Base-by-base conservation (phyloP, 37 sponge, comb jelly and placozoan genomes). In the Haliclona indistincta region DNA sequence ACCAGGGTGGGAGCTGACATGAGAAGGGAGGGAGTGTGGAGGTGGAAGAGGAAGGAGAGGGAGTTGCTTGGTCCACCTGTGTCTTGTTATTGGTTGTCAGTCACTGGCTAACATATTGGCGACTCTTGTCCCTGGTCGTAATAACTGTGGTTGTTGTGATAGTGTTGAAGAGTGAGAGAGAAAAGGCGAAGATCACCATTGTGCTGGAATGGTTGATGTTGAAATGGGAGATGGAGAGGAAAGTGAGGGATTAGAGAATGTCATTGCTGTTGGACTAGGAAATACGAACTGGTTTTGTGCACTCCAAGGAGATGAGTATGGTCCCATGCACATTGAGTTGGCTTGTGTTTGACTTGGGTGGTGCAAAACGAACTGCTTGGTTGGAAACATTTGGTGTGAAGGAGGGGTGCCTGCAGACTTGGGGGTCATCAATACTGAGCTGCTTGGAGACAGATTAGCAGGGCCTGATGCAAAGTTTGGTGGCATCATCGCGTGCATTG, bases 261-360 rank as follows among this genome's bases (percentile, higher is more conserved):
- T 74, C 79, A 86, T 79, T 19, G 75, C 49, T 0, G 80, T 67
- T 6, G 85, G 81, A 36, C 67, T 74, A 19, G 89, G 89, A 47
- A 89, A 89, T 53, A 89, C 80, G 47, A 89, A 89, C 71, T 89
- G 90, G 55, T 81, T 89, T 52, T 89, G 90, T n/a, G 81, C 43
- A 43, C 35, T 74, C 86, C 85, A 84, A 3, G 86, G 85, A 4
- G 80, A 64, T 6, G 86, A 74, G 33, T 73, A 68, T 34, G 86
- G 54, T 6, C 73, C 73, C n/a, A 62, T 25, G 70, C 45, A 42
- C 63, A 75, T 61, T 7, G 58, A 56, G 22, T 73, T 66, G 22
- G 53, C 36, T 43, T 37, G 39, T 34, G 44, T 43, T 39, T 80
- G 32, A 62, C 44, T 38, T 38, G 90, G 76, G 56, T 84, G 81